Percentiles rank a stretch among this genome's conserved stretches.
phyloP scores from a whole-genome alignment of 2,888 invertebrate genomes.

The Epinotia brunnichana region DNA sequence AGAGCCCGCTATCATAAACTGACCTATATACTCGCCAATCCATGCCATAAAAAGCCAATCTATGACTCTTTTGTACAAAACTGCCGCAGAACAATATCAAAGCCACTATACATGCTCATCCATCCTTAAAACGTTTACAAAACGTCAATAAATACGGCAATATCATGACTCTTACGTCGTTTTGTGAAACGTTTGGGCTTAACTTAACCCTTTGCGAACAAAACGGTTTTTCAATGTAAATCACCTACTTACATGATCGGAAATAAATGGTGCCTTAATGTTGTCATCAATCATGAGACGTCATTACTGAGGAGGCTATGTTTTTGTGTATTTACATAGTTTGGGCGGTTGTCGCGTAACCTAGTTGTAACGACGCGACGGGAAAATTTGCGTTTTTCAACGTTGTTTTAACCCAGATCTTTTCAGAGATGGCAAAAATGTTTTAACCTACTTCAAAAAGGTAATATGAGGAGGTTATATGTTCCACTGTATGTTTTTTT shows the following conservation, averaged over 20 bases:
- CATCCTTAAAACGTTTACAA: background rate
- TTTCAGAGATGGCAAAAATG: no score
- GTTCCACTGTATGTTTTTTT: no score
- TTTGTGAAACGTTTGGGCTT: background rate
- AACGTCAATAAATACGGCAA: background rate
- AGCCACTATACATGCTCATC: constrained; percentile 3
- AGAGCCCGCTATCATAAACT: background rate
- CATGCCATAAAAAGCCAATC: background rate
- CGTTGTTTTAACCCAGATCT: no score
- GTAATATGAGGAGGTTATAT: no score
- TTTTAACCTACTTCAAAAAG: no score
- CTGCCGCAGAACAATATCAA: background rate
- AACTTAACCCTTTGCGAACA: constrained; percentile 27
- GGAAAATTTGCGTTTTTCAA: background rate
- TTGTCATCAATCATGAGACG: constrained; percentile 53
- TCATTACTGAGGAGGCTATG: constrained; percentile 11
- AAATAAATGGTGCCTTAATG: constrained; percentile 48
- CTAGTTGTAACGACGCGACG: constrained; percentile 10
- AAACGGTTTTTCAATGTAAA: constrained; percentile 48
- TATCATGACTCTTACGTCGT: background rate
- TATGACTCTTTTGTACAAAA: background rate
- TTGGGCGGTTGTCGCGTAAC: background rate
- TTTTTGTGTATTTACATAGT: constrained; percentile 15
- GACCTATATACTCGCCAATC: background rate
- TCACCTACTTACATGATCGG: constrained; percentile 46